phyloP scores from a whole-genome alignment of 1,140 invertebrate species.

The Calliphora vicina region DNA sequence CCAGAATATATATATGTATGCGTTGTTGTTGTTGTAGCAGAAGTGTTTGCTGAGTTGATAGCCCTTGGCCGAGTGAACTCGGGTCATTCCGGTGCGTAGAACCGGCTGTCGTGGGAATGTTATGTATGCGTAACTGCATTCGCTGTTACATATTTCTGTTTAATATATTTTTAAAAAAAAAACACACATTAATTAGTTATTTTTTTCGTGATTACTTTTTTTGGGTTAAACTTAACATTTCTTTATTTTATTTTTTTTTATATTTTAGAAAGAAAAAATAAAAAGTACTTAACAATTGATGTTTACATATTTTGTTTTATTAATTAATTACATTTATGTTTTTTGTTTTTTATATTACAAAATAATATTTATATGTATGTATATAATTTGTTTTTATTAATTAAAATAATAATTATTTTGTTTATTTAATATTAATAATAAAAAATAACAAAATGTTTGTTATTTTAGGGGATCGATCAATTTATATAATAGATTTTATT shows the following conservation, averaged over 20 bases:
- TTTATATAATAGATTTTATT: neutral
- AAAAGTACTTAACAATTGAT: conserved; percentile 6
- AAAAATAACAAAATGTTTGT: neutral
- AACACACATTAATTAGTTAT: neutral
- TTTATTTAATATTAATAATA: neutral
- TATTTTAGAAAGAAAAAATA: neutral
- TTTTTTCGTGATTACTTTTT: conserved; percentile 4
- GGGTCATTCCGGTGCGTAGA: no score
- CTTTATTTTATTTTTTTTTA: neutral
- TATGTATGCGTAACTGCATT: no score
- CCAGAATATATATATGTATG: no score
- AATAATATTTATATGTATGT: neutral
- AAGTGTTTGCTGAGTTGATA: no score
- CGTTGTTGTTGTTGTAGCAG: no score
- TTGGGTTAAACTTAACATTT: conserved; percentile 17
- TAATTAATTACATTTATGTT: conserved; percentile 7
- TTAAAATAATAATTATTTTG: neutral
- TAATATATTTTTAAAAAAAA: neutral
- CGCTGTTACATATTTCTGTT: no score
- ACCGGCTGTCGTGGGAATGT: no score
- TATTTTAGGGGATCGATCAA: neutral
- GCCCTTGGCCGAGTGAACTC: no score
- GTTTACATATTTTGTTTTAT: conserved; percentile 12
- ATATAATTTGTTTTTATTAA: neutral
- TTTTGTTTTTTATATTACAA: neutral